phyloP scores from a whole-genome alignment of 2,797 vertebrate species.

The Pipistrellus pygmaeus region DNA sequence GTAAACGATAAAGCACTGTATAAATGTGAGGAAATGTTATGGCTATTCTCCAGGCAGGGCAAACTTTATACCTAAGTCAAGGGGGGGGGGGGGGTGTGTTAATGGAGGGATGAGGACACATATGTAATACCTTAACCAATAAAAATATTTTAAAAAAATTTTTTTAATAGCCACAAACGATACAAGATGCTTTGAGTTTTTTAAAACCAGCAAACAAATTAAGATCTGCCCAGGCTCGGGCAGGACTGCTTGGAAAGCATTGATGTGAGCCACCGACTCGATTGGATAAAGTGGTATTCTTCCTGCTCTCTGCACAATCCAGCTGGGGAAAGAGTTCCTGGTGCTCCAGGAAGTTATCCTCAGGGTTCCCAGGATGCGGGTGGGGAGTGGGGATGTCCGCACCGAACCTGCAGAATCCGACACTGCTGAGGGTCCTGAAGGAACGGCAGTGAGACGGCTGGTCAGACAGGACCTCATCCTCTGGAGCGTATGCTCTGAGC shows the following conservation, averaged over 20 bases:
- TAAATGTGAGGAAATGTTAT: neutral
- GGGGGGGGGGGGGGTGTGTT: neutral
- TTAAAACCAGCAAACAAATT: constrained; percentile 6
- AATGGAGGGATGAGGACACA: too few species aligned
- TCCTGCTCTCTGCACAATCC: neutral
- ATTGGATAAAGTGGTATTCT: neutral
- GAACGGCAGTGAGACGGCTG: neutral
- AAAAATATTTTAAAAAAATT: too few species aligned
- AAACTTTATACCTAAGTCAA: constrained; percentile 42
- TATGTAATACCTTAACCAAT: too few species aligned
- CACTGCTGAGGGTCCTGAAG: neutral
- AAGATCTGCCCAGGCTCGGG: neutral
- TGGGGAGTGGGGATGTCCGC: neutral
- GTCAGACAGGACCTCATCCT: neutral
- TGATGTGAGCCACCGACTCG: neutral
- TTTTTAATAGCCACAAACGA: neutral
- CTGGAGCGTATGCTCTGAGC: neutral
- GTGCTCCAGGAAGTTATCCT: neutral
- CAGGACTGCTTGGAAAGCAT: neutral
- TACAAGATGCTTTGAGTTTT: constrained; percentile 12
- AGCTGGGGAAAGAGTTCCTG: neutral
- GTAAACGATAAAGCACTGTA: neutral
- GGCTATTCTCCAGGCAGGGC: neutral
- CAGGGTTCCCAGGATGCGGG: neutral
- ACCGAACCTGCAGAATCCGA: neutral